Conservation (phyloP, 2,888 invertebrate species). For the Drosophila melanocephala region DNA sequence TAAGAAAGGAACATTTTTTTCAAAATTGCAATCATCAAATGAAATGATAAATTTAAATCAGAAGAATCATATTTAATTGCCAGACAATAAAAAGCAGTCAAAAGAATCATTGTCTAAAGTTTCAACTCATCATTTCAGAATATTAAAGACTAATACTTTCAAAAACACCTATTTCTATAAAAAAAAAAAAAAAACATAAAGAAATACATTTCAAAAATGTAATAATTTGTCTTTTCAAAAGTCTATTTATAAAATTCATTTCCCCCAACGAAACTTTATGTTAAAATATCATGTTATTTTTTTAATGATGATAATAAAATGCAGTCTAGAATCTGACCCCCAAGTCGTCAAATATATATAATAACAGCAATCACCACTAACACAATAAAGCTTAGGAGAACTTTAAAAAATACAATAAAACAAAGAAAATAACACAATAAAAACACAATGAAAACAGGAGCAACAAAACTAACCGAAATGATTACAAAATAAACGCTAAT, state of each 20-base stretch:
- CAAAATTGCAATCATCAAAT: not conserved
- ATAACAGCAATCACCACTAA: not conserved
- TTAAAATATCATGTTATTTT: not conserved
- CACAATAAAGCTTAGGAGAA: not conserved
- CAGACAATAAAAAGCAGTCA: not conserved
- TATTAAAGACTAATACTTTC: not conserved
- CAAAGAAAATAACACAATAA: not conserved
- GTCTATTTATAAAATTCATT: not conserved
- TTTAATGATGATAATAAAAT: not conserved
- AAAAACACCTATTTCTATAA: not conserved
- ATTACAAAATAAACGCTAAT: not conserved
- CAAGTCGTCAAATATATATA: not conserved
- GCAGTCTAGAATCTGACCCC: not conserved
- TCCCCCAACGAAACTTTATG: not conserved
- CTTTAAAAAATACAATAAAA: not conserved
- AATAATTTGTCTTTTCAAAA: not conserved
- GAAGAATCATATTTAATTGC: not conserved
- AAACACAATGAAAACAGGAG: not conserved
- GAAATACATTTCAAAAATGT: not conserved
- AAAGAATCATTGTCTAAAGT: not conserved
- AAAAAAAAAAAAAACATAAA: not conserved
- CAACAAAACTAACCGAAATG: slow-evolving; percentile 1
- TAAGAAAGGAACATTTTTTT: too few relatives aligned
- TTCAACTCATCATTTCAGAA: not conserved
- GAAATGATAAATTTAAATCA: not conserved